Conservation (phyloP, 1,140 invertebrate species). For the Ptiloglossa arizonensis region DNA sequence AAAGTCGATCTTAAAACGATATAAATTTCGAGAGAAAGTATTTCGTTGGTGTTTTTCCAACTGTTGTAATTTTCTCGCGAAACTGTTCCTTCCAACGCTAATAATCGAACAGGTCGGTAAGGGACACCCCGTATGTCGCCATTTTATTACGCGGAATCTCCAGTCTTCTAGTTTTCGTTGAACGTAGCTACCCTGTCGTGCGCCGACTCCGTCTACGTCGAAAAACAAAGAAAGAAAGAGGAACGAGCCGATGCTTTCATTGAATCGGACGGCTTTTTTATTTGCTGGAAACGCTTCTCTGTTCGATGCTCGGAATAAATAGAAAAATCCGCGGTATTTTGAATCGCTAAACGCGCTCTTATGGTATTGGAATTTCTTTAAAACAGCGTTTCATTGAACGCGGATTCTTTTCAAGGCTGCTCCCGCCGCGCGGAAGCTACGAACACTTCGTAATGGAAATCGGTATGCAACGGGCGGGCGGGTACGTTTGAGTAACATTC, state of each 20-base stretch:
- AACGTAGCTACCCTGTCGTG: neutral
- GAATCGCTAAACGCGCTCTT: constrained; percentile 36
- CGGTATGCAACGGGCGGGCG: neutral
- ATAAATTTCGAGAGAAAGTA: no score
- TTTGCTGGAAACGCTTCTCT: constrained; percentile 9
- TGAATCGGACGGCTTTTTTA: neutral
- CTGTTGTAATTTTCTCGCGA: no score
- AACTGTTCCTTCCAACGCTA: no score
- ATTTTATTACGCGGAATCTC: constrained; percentile 47
- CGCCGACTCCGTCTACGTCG: neutral
- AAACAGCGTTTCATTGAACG: constrained; percentile 31
- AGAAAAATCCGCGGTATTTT: constrained; percentile 21
- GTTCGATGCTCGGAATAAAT: constrained; percentile 17
- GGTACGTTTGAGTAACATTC: neutral
- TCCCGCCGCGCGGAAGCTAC: neutral
- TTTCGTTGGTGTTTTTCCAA: no score
- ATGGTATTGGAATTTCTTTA: constrained; percentile 31
- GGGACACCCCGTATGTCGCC: neutral
- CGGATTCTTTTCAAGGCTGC: constrained; percentile 25
- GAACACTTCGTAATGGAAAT: constrained; percentile 5
- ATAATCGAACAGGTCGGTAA: neutral
- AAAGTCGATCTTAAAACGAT: no score
- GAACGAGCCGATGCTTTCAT: neutral
- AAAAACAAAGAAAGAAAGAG: neutral
- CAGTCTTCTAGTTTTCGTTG: constrained; percentile 15